Evolutionary conservation across 2,797 vertebrate species (phyloP).

Genomic region (Halcyon chelicuti): DNA sequence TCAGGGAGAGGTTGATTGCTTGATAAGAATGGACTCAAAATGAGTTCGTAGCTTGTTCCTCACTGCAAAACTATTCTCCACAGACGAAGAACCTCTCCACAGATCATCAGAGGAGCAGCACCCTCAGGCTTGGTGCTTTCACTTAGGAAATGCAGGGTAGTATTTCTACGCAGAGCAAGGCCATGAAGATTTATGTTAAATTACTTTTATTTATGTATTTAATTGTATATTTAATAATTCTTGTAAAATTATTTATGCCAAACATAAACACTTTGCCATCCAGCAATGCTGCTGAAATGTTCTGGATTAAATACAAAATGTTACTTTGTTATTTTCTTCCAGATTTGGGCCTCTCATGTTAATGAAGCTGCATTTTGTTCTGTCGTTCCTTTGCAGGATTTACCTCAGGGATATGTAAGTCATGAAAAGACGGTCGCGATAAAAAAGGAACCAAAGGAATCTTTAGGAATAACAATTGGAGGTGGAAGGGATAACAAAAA

Average conservation of each 20-base stretch:
- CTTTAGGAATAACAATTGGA: conserved; percentile 93
- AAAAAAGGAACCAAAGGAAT: conserved; percentile 92
- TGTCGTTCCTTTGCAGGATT: conserved; percentile 78
- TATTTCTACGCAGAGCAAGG: not conserved
- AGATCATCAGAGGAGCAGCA: not conserved
- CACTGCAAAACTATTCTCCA: not conserved
- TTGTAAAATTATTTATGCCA: not conserved
- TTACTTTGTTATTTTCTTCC: not conserved
- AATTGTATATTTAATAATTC: not conserved
- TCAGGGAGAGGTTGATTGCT: not conserved
- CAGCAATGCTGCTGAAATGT: not conserved
- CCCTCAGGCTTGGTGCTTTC: not conserved
- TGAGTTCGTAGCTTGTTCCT: not conserved
- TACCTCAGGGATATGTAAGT: conserved; percentile 85
- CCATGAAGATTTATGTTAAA: not conserved
- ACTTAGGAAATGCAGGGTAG: not conserved
- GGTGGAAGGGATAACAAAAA: conserved; percentile 91
- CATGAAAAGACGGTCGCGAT: conserved; percentile 90
- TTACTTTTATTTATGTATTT: not conserved
- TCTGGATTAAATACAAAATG: not conserved
- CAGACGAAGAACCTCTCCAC: not conserved
- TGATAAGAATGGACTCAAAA: not conserved
- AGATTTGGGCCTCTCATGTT: not conserved
- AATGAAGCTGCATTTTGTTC: not conserved
- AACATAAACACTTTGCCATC: not conserved